Base-by-base conservation (phyloP, 2,797 vertebrate species). In the Fistularia commersonii region DNA sequence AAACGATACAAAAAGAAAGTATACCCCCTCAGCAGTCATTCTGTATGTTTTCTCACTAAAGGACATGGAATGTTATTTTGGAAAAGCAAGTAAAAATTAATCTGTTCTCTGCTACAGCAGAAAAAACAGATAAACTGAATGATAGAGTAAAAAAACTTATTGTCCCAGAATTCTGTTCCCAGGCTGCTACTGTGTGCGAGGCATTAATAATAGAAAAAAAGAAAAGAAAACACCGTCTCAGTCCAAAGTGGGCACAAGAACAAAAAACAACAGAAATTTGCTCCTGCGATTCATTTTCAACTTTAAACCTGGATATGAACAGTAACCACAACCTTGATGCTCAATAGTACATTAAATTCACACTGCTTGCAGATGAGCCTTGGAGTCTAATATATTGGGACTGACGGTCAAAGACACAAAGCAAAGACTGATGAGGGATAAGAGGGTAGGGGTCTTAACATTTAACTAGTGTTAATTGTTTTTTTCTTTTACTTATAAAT, bases 401-500 rank as follows among this genome's bases (percentile, higher is more conserved):
- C 69, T 46, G 72, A 80, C 74, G 67, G 66, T 74, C 46, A 70
- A 57, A 67, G 67, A 78, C 61, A 83, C 52, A 75, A 79, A 82
- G 62, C 62, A 80, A 80, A 84, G 74, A 76, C 73, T 55, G 54
- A 57, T 61, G 48, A 67, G 66, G 61, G 46, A 44, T 72, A 69
- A 67, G 1, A 38, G 48, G 61, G 61, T 54, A 44, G 43, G 51
- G 47, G 42, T 65, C 72, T 75, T 64, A 70, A 83, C 75, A 80
- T 88, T 66, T 82, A 89, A 81, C 87, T 89, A 85, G 89, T 79
- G 84, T 91, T 88, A 82, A 76, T 74, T 57, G 7, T 46, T 64
- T 49, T 57, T 57, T 76, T 72, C 62, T 76, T 54, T 37, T 73
- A 53, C 67, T 80, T 77, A 61, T 66, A 64, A 82, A 77, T 83